Base-by-base conservation (phyloP, 1,140 invertebrate genomes). In the Chironomus tepperi region DNA sequence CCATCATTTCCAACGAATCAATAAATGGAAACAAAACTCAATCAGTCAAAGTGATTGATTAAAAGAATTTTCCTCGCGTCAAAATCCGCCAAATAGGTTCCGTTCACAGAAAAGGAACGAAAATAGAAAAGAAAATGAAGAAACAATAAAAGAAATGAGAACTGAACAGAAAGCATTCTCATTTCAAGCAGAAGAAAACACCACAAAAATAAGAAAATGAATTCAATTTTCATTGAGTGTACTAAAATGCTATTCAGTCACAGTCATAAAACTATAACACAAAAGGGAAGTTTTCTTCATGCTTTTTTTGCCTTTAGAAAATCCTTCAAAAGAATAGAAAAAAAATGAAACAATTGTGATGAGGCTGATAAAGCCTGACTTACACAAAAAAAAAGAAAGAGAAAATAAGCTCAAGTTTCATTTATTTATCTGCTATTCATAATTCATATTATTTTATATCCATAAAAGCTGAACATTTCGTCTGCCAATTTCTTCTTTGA, bases 361-460 rank as follows among this genome's bases (percentile, higher is more conserved):
- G 47, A 57, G 47, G 12, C 47, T 57, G 47, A 57, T 57, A 57
- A 57, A 57, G 47, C 47, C n/a, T 57, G 47, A 57, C 47, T 57
- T n/a, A 57, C 47, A 57, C 24, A 34, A 1, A 34, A 1, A 34
- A 1, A 34, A 1, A 34, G 5, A 57, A 57, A n/a, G n/a, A n/a
- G n/a, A n/a, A n/a, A n/a, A n/a, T n/a, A 57, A 57, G 47, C 47
- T 57, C 47, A 57, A 57, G 47, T 57, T 57, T 57, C 47, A 57
- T 57, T 57, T 57, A 57, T 34, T 34, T 34, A 34, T 34, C 24
- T 34, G 24, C 47, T 57, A 57, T 57, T 57, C 47, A 57, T 57
- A 57, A n/a, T 57, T 57, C n/a, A n/a, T 57, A 57, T 12, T 34
- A 34, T 57, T 57, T n/a, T 57, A n/a, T n/a, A 12, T 57, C 47